These are phyloP conservation scores for Anoura caudifer DNA, from an alignment of 2,113 vertebrate species.

Conservation along the genomic window DNA sequence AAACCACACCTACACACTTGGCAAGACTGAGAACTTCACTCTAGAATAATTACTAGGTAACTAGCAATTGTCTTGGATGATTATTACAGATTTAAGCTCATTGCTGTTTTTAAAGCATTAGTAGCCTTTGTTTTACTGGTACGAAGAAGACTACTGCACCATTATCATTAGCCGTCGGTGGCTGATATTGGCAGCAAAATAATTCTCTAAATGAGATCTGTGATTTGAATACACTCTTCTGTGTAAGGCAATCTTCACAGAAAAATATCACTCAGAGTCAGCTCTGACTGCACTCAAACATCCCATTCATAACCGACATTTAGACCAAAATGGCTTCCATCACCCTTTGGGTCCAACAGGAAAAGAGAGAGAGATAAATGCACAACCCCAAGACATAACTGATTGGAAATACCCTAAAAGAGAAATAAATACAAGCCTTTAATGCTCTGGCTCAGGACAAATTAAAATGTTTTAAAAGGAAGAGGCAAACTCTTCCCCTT, in stretches of 20 bases:
- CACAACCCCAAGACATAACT: neutral
- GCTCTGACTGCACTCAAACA: neutral
- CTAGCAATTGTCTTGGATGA: neutral
- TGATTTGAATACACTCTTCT: constrained; percentile 30
- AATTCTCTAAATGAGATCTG: constrained; percentile 65
- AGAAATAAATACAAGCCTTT: neutral
- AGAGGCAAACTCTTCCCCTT: neutral
- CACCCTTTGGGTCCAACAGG: neutral
- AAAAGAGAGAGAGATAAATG: neutral
- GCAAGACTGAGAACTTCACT: constrained; percentile 29
- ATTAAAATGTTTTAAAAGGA: neutral
- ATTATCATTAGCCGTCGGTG: constrained; percentile 43
- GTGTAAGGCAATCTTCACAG: constrained; percentile 20
- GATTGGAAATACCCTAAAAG: neutral
- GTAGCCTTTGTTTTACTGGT: neutral
- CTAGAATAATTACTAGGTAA: constrained; percentile 42
- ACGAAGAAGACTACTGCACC: constrained; percentile 19
- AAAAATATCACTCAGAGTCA: neutral
- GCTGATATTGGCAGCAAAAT: constrained; percentile 38
- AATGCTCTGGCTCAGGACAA: neutral
- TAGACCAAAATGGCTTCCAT: neutral
- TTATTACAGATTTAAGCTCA: constrained; percentile 52
- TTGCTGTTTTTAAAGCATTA: constrained; percentile 55
- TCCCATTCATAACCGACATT: neutral
- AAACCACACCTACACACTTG: neutral